Evolutionary conservation across 2,888 invertebrate species (phyloP), one percentile per base, ranked within the genome.

Genomic region (Eurytoma californica): DNA sequence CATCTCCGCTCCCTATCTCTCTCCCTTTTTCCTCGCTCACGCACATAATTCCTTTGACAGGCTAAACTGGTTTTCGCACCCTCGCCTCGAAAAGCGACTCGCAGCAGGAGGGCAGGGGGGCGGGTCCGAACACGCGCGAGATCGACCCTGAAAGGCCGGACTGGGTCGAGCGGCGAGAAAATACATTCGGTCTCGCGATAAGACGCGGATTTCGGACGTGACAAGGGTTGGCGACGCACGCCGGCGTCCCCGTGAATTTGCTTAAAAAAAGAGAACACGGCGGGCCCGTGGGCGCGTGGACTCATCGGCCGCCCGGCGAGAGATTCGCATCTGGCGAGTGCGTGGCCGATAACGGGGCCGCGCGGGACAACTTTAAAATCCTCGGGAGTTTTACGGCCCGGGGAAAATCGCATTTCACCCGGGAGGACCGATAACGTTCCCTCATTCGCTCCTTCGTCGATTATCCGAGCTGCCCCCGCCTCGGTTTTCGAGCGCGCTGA

Each of bases 121-220:
- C 53, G 53, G 39, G 7, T 39, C 39, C 39, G 39, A 7, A 39
- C 39, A 51, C 55, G 28, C 47, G n/a, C n/a, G 24, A 49, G 58
- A 14, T 7, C 39, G 20, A 39, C 39, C 13, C 39, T 47, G 30
- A 47, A 68, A 77, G 77, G n/a, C 4, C 39, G 39, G 39, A 39
- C 39, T 39, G 39, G 39, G 39, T 39, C 39, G 39, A 39, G 39
- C 49, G 28, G 79, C 66, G 55, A 75, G 58, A 69, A 79, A 82
- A 83, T 80, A 77, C 81, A 83, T 83, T 82, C 79, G 63, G 76
- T 69, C 61, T 72, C 60, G 66, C 80, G 83, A 83, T 83, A 83
- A 83, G 83, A 72, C 63, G 63, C 53, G 66, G 79, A 76, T 82
- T 76, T 76, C 67, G 78, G 77, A 39, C 39, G 39, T 58, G 58